Evolutionary conservation across 2,888 invertebrate genomes (phyloP).

Genomic region (Lasioglossum calceatum): DNA sequence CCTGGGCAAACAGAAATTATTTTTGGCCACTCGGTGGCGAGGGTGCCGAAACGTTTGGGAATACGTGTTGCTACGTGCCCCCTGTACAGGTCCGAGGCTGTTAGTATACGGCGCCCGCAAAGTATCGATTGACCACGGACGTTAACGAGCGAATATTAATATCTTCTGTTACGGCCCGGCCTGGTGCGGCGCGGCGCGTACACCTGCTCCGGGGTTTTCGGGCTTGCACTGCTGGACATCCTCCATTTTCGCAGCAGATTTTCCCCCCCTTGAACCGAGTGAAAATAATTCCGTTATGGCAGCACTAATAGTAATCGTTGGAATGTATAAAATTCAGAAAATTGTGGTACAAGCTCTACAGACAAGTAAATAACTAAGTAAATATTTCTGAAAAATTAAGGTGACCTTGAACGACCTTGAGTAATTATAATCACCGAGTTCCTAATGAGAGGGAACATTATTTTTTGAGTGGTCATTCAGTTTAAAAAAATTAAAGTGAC

Average conservation of each 20-base stretch:
- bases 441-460: too few relatives aligned
- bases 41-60: conserved; percentile 9
- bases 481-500: too few relatives aligned
- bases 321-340: not conserved
- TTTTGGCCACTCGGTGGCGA: conserved; percentile 15
- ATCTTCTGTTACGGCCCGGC: conserved; percentile 45
- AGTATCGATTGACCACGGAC: conserved; percentile 56
- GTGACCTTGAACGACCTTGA: too few relatives aligned
- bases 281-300: not conserved
- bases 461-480: too few relatives aligned
- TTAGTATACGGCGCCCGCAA: conserved; percentile 27
- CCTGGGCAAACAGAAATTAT: conserved; percentile 8
- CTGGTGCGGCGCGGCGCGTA: not conserved
- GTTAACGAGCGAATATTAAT: conserved; percentile 61
- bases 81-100: not conserved
- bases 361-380: not conserved
- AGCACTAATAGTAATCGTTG: not conserved
- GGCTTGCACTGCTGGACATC: conserved; percentile 4
- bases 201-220: conserved; percentile 16
- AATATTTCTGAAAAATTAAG: too few relatives aligned
- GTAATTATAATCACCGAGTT: too few relatives aligned
- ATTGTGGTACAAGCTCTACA: too few relatives aligned
- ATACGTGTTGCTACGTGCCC: conserved; percentile 22
- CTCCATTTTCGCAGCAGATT: conserved; percentile 4
- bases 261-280: not conserved